phyloP scores from a whole-genome alignment of 2,113 vertebrate species.

The Murina feae region DNA sequence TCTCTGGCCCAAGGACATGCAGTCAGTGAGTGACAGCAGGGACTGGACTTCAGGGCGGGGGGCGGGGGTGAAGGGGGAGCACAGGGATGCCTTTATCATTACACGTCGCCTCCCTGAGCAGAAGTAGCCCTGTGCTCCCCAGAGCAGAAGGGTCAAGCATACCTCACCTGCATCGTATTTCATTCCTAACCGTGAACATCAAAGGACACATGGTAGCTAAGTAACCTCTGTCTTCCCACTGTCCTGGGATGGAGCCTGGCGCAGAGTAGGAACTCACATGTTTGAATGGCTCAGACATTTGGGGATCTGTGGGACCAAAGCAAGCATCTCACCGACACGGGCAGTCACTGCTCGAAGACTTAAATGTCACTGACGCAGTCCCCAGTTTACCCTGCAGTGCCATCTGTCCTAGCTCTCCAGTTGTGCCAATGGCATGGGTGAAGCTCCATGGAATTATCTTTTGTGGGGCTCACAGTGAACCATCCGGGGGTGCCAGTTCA shows the following conservation, averaged over 20 bases:
- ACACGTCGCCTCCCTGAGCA: background rate
- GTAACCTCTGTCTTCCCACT: background rate
- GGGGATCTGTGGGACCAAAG: background rate
- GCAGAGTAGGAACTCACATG: background rate
- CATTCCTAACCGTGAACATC: background rate
- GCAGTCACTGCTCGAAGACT: background rate
- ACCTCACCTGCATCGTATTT: background rate
- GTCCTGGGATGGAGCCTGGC: background rate
- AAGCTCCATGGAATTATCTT: constrained; percentile 25
- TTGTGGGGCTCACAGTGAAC: background rate
- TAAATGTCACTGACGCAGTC: background rate
- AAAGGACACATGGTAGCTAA: background rate
- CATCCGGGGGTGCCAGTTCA: background rate
- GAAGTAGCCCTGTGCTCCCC: background rate
- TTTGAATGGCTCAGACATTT: background rate
- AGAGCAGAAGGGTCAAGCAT: background rate
- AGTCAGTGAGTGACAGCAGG: background rate
- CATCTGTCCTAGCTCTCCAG: background rate
- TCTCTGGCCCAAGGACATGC: background rate
- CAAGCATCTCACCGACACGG: background rate
- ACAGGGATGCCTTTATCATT: background rate
- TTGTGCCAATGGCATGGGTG: background rate
- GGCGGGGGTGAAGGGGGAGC: fast-evolving
- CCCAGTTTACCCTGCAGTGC: background rate
- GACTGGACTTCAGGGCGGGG: background rate